These are phyloP conservation scores for Idaea biselata DNA, from an alignment of 2,888 invertebrate species.

Conservation along the genomic window DNA sequence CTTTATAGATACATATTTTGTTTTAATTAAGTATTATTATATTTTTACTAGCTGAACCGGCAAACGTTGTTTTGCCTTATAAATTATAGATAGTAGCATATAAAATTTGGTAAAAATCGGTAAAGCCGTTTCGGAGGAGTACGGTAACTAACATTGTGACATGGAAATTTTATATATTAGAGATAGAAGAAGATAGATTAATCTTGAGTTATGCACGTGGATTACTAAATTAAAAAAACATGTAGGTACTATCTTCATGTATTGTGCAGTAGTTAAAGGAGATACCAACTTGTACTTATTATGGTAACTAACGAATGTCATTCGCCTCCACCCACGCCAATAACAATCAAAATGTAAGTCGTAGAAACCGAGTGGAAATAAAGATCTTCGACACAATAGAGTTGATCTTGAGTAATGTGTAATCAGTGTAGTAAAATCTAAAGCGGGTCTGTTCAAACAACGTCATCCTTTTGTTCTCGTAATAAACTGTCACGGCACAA, in stretches of 20 bases:
- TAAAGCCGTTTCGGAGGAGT: no score
- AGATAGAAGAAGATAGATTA: no score
- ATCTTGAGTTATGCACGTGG: no score
- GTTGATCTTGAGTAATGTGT: conserved; percentile 62
- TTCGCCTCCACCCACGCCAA: conserved; percentile 46
- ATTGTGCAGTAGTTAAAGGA: no score
- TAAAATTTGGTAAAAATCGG: no score
- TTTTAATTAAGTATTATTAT: neutral
- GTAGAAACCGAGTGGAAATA: conserved; percentile 53
- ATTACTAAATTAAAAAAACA: no score
- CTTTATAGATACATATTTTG: conserved; percentile 2
- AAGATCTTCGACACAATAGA: conserved; percentile 60
- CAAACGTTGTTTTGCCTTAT: no score
- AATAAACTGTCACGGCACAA: conserved; percentile 71
- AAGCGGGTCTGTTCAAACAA: conserved; percentile 64
- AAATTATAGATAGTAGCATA: no score
- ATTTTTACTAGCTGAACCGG: no score
- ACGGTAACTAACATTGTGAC: no score
- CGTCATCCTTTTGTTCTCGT: conserved; percentile 69
- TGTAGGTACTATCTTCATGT: neutral
- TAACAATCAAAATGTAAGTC: conserved; percentile 59
- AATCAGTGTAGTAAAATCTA: conserved; percentile 67
- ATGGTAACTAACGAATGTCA: conserved; percentile 38
- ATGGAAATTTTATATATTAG: no score
- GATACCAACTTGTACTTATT: neutral